Evolutionary conservation across 2,888 invertebrate species (phyloP), one percentile per base, ranked within the genome.

Genomic region (Cephus spinipes): DNA sequence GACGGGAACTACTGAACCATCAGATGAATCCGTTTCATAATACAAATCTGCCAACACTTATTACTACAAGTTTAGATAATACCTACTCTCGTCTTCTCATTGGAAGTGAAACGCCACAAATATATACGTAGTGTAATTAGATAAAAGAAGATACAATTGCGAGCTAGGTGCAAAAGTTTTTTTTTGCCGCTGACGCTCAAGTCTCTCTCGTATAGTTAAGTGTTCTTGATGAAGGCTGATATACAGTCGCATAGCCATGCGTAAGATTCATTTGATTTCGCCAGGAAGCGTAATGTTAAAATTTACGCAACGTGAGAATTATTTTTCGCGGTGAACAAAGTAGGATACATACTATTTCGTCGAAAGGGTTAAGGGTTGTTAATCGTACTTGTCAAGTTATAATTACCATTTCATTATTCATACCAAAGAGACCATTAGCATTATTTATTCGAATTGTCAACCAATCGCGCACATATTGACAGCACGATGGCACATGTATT

Each of bases 381-480:
- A 31, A 15, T 69, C 68, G 68, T 75, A 77, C 77, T 74, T 79
- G 74, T 76, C 32, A 30, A 69, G 69, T 69, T 78, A 78, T 76
- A 78, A 77, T 81, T 79, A 79, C 76, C 79, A 77, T 80, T 81
- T 79, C 79, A 79, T 79, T 76, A 40, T 76, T 81, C 80, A 87
- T 87, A 82, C 88, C 88, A 88, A 88, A 88, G 88, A 88, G 83
- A 85, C 85, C 87, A 87, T 83, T 86, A 83, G 34, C 69, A 36
- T 79, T 76, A 79, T 79, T 76, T 73, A 77, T 75, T 31, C 36
- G 73, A 77, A 73, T 77, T 55, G 33, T 30, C 34, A 31, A 12
- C 33, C 35, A 23, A 30, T 34, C 69, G 23, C 33, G 69, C 30
- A 69, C 32, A 32, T 69, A 69, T 69, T 30, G 15, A 69, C 32